A percentile compares a stretch with the other conserved stretches of the same genome.
Conservation (phyloP, 2,888 invertebrate species). For the Catotricha subobsoleta region DNA sequence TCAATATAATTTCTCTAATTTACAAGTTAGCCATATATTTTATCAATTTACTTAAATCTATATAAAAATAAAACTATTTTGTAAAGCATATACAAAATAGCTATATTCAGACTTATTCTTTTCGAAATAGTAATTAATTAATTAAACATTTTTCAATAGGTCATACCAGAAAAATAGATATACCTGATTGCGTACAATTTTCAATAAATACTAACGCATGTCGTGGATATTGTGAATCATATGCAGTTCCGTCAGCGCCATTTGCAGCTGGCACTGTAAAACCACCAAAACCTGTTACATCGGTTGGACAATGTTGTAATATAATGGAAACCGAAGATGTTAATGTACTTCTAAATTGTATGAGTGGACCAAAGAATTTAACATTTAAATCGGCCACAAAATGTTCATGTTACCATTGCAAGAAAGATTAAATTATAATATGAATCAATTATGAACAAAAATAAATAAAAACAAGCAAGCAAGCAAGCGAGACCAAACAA, state of each 20-base stretch:
- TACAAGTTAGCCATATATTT: no score
- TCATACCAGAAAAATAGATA: conserved; percentile 60
- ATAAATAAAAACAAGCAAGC: neutral
- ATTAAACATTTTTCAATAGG: conserved; percentile 37
- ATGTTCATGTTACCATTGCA: conserved; percentile 74
- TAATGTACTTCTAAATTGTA: conserved; percentile 55
- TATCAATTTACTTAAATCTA: no score
- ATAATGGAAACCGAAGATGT: conserved; percentile 79
- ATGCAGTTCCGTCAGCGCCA: conserved; percentile 57
- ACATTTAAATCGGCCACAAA: conserved; percentile 67
- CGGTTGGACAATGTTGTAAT: conserved; percentile 75
- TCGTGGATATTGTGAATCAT: conserved; percentile 72
- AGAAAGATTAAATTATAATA: conserved; percentile 34
- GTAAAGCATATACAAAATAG: no score
- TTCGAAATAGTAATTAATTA: neutral
- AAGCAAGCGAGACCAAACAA: neutral
- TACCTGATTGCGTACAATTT: conserved; percentile 72
- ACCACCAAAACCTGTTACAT: conserved; percentile 46
- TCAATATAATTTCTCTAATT: no score
- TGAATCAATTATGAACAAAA: neutral
- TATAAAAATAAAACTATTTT: no score
- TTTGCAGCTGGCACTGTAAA: conserved; percentile 15
- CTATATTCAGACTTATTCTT: no score
- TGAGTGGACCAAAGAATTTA: conserved; percentile 58
- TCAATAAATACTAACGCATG: conserved; percentile 74